Percentiles rank a stretch among this genome's conserved stretches.
phyloP scores from a whole-genome alignment of 2,113 vertebrate species.

The Arizona elegans region DNA sequence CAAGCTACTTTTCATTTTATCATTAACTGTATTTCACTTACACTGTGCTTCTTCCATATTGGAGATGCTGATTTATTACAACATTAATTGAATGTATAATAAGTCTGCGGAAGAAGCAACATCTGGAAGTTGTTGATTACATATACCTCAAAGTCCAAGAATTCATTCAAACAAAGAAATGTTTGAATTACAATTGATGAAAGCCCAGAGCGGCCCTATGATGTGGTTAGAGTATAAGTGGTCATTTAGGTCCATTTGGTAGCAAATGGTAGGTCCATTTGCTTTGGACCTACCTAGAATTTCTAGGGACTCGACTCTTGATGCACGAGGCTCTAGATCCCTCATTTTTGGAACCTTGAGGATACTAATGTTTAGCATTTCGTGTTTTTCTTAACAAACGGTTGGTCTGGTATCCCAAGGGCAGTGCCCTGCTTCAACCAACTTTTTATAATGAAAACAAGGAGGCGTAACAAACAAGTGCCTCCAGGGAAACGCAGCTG shows the following conservation, averaged over 20 bases:
- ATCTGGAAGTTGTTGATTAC: neutral
- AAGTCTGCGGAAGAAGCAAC: neutral
- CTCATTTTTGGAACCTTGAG: neutral
- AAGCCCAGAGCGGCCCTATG: neutral
- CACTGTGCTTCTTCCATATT: neutral
- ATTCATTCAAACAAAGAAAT: neutral
- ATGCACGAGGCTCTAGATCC: neutral
- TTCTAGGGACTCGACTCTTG: neutral
- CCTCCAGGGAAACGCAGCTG: neutral
- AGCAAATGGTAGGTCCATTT: too few species aligned
- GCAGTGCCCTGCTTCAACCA: neutral
- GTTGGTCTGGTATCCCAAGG: neutral
- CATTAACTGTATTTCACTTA: neutral
- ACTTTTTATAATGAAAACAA: neutral
- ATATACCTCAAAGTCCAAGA: neutral
- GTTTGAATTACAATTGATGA: neutral
- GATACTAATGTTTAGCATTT: neutral
- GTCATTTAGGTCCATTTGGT: too few species aligned
- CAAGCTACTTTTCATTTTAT: neutral
- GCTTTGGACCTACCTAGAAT: neutral
- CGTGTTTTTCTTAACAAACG: neutral
- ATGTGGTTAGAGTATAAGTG: neutral
- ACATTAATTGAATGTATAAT: neutral
- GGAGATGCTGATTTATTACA: neutral
- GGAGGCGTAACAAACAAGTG: neutral